Conservation (phyloP, 1,140 invertebrate species). For the Leptonema lineaticorne region DNA sequence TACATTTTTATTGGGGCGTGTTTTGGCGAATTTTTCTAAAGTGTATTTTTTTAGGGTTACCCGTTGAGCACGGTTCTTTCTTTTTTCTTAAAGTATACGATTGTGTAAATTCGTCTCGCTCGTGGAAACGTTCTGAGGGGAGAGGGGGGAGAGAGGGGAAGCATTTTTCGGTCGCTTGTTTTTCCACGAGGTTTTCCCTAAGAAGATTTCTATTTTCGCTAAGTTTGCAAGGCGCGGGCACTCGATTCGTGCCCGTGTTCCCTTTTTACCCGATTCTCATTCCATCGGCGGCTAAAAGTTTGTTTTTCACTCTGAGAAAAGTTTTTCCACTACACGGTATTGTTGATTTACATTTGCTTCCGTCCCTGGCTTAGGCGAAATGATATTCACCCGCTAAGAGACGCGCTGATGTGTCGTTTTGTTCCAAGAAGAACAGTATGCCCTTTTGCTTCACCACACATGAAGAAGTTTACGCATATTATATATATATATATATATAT, state of each 20-base stretch:
- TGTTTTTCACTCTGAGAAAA: conserved; percentile 36
- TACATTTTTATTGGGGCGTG: too few species aligned
- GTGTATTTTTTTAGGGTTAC: background rate
- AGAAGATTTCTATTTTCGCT: conserved; percentile 36
- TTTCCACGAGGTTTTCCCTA: conserved; percentile 7
- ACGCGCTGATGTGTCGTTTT: background rate
- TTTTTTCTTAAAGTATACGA: background rate
- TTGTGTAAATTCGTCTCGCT: background rate
- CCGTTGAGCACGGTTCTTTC: background rate
- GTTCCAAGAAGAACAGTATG: background rate
- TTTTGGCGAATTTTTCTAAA: background rate
- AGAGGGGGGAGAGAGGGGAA: too few species aligned
- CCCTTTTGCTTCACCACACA: too few species aligned
- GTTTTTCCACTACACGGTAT: conserved; percentile 36
- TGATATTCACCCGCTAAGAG: conserved; percentile 17
- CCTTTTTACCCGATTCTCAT: background rate
- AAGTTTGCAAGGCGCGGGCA: conserved; percentile 34
- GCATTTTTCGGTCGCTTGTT: background rate
- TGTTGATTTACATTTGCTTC: conserved; percentile 41
- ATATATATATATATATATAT: too few species aligned
- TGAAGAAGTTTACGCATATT: too few species aligned
- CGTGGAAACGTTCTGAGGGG: background rate
- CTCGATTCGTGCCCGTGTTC: background rate
- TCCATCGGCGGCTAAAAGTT: conserved; percentile 29
- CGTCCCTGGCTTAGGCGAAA: conserved; percentile 23